Conservation (phyloP, 2,888 invertebrate genomes). For the Muscina levida region DNA sequence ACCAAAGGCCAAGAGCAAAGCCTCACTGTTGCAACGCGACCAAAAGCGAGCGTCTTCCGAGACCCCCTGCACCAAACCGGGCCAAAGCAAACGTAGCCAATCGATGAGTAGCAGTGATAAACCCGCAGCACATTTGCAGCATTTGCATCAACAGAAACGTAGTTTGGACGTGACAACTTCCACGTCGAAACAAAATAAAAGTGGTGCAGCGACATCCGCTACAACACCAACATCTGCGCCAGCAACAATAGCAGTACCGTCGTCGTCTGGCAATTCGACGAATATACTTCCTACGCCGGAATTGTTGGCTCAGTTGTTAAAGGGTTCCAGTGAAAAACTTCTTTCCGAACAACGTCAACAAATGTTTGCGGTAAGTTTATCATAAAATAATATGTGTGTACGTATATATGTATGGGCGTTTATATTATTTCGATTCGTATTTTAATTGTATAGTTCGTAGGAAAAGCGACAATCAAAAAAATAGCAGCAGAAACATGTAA, state of each 20-base stretch:
- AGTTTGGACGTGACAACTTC: conserved; percentile 73
- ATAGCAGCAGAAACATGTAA: no score
- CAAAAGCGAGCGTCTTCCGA: conserved; percentile 77
- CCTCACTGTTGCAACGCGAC: conserved; percentile 67
- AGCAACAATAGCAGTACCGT: conserved; percentile 46
- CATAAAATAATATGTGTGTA: background rate
- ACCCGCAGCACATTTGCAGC: conserved; percentile 60
- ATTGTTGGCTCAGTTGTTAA: conserved; percentile 87
- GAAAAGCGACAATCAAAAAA: no score
- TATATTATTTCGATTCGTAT: no score
- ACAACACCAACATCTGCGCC: conserved; percentile 60
- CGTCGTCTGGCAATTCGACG: conserved; percentile 51
- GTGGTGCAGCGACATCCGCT: conserved; percentile 62
- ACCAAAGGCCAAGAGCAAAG: conserved; percentile 40
- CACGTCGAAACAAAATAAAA: conserved; percentile 55
- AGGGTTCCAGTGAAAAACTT: conserved; percentile 89
- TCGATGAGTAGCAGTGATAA: conserved; percentile 75
- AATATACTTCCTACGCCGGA: conserved; percentile 82
- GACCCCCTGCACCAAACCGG: conserved; percentile 71
- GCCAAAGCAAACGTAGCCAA: conserved; percentile 77
- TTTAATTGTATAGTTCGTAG: no score
- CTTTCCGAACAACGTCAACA: conserved; percentile 82
- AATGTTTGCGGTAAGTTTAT: conserved; percentile 77
- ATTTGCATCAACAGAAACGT: conserved; percentile 74
- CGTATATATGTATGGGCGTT: background rate